Evolutionary conservation across 2,113 vertebrate species (phyloP).

Genomic region (Grantiella picta): DNA sequence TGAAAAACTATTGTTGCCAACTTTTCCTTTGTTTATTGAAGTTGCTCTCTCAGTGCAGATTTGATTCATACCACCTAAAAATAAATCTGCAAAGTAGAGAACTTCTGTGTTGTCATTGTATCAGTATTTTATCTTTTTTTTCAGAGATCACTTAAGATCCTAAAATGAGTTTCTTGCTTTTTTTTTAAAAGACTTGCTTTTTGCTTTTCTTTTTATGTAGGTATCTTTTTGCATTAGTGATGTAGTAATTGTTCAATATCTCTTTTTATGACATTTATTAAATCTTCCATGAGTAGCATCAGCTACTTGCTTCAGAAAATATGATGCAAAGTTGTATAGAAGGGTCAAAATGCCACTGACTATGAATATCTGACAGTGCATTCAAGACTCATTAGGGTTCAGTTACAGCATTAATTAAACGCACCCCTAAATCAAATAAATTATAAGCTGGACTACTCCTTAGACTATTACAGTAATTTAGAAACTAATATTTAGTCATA

Average conservation of each 20-base stretch:
- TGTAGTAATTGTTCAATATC: not conserved
- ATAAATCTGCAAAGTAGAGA: slow-evolving; percentile 58
- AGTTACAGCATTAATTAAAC: not conserved
- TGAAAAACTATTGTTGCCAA: slow-evolving; percentile 19
- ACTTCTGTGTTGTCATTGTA: slow-evolving; percentile 43
- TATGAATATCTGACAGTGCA: not conserved
- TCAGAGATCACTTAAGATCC: not conserved
- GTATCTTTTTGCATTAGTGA: not conserved
- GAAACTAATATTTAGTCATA: not conserved
- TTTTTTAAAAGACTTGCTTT: not conserved
- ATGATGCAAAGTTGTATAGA: not conserved
- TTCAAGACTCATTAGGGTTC: not conserved
- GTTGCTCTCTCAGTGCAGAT: slow-evolving; percentile 18
- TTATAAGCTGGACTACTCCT: not conserved
- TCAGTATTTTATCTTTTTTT: slow-evolving; percentile 26
- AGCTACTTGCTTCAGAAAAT: not conserved
- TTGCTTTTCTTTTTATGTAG: not conserved
- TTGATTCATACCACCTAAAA: slow-evolving; percentile 65
- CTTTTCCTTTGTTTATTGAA: slow-evolving; percentile 56
- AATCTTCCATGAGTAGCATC: not conserved
- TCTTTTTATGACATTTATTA: not conserved
- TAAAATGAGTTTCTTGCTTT: not conserved
- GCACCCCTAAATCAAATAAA: not conserved
- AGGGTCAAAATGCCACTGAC: not conserved
- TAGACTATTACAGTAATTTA: not conserved